These are phyloP conservation scores for Sinosuthora webbiana DNA, from an alignment of 2,113 vertebrate genomes.

Conservation along the genomic window DNA sequence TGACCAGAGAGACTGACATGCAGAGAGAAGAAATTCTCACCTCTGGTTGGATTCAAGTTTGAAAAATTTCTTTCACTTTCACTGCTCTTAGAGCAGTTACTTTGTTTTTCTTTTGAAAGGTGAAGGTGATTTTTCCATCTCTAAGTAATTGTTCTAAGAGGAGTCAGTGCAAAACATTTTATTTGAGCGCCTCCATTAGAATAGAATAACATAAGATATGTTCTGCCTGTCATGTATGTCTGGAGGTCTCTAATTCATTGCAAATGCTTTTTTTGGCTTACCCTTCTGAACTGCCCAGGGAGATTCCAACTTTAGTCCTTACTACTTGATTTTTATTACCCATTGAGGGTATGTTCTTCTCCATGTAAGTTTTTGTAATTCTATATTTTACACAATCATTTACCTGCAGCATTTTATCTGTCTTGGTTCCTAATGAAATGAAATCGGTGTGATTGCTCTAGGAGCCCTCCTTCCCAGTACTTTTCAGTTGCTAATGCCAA, in stretches of 20 bases:
- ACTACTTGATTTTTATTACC: not conserved
- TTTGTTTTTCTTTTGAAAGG: not conserved
- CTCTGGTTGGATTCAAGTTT: not conserved
- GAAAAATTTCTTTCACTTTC: not conserved
- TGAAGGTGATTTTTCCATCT: not conserved
- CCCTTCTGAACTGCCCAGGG: not conserved
- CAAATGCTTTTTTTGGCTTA: not conserved
- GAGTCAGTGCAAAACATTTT: not conserved
- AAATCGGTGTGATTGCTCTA: not conserved
- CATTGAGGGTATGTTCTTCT: not conserved
- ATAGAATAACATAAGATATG: not conserved
- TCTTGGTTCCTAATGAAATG: not conserved
- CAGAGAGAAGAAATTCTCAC: not conserved
- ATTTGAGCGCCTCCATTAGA: not conserved
- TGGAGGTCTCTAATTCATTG: not conserved
- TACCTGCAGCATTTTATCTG: not conserved
- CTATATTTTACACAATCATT: not conserved
- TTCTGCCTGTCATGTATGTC: not conserved
- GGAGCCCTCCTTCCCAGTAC: not conserved
- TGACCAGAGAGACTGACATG: not conserved
- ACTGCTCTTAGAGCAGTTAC: not conserved
- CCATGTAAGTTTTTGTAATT: not conserved
- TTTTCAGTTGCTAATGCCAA: not conserved
- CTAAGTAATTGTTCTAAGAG: not conserved
- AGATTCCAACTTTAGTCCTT: not conserved